Conservation (phyloP, 2,888 invertebrate genomes). For the Mythimna lalbum region DNA sequence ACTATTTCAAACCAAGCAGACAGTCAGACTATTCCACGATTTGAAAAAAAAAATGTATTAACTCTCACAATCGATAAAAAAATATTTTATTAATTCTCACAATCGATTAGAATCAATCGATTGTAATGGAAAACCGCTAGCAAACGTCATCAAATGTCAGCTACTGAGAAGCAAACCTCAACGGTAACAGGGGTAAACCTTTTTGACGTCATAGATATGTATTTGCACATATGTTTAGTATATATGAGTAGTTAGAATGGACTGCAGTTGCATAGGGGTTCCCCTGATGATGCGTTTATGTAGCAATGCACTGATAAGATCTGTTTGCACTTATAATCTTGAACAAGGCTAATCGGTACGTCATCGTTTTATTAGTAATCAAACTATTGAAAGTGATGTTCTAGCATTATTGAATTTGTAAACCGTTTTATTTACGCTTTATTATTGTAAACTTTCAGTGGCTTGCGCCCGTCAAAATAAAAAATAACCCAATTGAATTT, state of each 20-base stretch:
- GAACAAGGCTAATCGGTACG: conserved; percentile 43
- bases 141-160: conserved; percentile 27
- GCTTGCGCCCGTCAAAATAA: not conserved
- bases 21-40: not conserved
- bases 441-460: not conserved
- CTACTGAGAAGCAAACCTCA: conserved; percentile 27
- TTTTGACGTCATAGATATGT: conserved; percentile 33
- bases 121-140: conserved; percentile 1
- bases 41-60: not conserved
- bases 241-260: conserved; percentile 12
- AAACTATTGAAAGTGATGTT: not conserved
- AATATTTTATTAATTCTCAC: conserved; percentile 9
- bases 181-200: conserved; percentile 18
- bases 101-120: conserved; percentile 10
- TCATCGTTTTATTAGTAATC: conserved; percentile 6
- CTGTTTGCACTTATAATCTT: conserved; percentile 47
- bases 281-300: conserved; percentile 46
- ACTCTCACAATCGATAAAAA: conserved; percentile 12
- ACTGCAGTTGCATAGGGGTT: conserved; percentile 48
- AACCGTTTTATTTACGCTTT: not conserved
- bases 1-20: not conserved
- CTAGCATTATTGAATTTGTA: too few species aligned
- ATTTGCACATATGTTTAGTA: conserved; percentile 29
- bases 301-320: conserved; percentile 50
- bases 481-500: too few species aligned